phyloP scores from a whole-genome alignment of 2,888 invertebrate species.

The Nasonovia ribisnigri region DNA sequence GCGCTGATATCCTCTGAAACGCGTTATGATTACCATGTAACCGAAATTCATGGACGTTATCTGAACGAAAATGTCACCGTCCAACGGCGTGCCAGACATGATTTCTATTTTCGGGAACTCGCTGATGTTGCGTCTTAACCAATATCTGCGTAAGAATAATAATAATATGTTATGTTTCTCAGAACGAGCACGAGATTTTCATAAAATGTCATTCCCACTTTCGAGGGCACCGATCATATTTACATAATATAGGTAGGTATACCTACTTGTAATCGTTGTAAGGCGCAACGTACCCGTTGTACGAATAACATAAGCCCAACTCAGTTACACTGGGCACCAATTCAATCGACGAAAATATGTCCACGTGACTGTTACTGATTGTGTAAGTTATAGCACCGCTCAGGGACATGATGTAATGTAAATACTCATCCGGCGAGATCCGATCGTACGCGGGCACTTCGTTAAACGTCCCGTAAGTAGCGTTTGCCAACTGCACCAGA shows the following conservation, averaged over 20 bases:
- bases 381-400: slow-evolving; percentile 58
- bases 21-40: slow-evolving; percentile 73
- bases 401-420: slow-evolving; percentile 52
- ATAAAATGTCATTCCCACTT: background rate
- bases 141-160: slow-evolving; percentile 73
- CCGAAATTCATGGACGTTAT: slow-evolving; percentile 79
- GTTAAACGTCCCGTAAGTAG: slow-evolving; percentile 76
- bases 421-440: slow-evolving; percentile 64
- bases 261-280: slow-evolving; percentile 57
- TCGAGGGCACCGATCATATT: background rate
- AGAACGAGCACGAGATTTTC: background rate
- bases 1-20: background rate
- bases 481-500: slow-evolving; percentile 72
- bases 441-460: slow-evolving; percentile 71
- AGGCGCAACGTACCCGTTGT: slow-evolving; percentile 72
- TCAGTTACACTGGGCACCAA: slow-evolving; percentile 78
- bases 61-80: slow-evolving; percentile 83
- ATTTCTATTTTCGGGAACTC: slow-evolving; percentile 42
- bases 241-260: too few relatives aligned
- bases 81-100: slow-evolving; percentile 78
- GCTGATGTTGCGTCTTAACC: slow-evolving; percentile 71
- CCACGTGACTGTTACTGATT: slow-evolving; percentile 65
- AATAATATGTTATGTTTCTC: background rate
- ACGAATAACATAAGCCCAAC: slow-evolving; percentile 79
- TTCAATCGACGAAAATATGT: slow-evolving; percentile 56